Base-by-base conservation (phyloP, 2,797 vertebrate species). In the Amblyraja radiata region DNA sequence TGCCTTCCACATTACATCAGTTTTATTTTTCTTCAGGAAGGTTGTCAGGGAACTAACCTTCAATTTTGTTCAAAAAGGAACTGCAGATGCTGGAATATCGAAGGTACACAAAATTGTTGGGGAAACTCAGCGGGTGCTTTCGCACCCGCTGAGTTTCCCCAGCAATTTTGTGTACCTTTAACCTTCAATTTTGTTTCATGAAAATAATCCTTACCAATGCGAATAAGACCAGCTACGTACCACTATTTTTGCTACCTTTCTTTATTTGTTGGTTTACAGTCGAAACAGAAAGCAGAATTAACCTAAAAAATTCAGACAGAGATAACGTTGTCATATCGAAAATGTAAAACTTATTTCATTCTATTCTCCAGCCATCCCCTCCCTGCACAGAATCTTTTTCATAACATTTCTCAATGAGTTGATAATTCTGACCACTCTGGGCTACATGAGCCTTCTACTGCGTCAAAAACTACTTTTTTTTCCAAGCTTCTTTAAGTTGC, bases 401-500 rank as follows among this genome's bases (percentile, higher is more conserved):
- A 65, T 16, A 88, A 36, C 32, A 88, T 2, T 36, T 88, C 81
- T 32, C 84, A 65, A 88, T 63, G 16, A 68, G 68, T 32, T 74
- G 65, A 74, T 74, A 23, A 74, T 54, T 74, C 36, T 39, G 73
- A 91, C 90, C 46, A 32, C 65, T 68, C 6, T 68, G n/a, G 32
- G 36, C 88, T 39, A 3, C 65, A 74, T 74, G 10, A 54, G 65
- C 90, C 14, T 39, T 74, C 36, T 25, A 7, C 10, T 74, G 10
- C 36, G 76, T 74, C 71, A 11, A 58, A 71, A 68, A 92, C 32
- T 32, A 13, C n/a, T 73, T 88, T 74, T 73, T 46, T 54, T 92
- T 54, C 4, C 4, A 46, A 92, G 39, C 71, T 76, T 39, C 71
- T 92, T 92, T 92, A 92, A 92, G 23, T 92, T 92, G 71, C 90